Base-by-base conservation (phyloP, 2,888 invertebrate genomes). In the Oegoconia quadripuncta region DNA sequence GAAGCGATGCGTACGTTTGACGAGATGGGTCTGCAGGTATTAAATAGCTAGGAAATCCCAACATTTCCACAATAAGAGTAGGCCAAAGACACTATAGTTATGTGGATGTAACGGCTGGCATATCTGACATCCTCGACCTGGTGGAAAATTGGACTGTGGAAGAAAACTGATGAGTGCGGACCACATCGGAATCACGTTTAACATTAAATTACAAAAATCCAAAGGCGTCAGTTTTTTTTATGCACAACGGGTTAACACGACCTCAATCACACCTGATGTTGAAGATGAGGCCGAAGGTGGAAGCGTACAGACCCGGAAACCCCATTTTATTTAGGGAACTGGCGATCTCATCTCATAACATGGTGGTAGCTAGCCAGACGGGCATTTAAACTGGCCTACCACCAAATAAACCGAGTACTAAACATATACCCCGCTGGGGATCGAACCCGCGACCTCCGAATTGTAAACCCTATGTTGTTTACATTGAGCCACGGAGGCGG, bases 81-180 rank as follows among this genome's bases (percentile, higher is more conserved):
- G 47, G 37, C 0, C 37, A 34, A 2, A 9, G 14, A 2, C 36
- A 43, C 11, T 44, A 39, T 2, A 53, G 47, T 39, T 15, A 17
- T 2, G 41, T 46, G 1, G 46, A 46, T 29, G 18, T 46, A 1
- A 46, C 46, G 2, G 41, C 29, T 1, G 44, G 47, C 25, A 14
- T 36, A 0, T 3, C 7, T 3, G 16, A 34, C 9, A 3, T 44
- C 23, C 32, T 48, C 7, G n/a, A 8, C 3, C 7, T 7, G 2
- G n/a, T 41, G 0, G 16, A 30, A 2, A 28, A 39, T 1, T 48
- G 47, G 42, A 38, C 8, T 3, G 42, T 47, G 1, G 36, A 38
- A 1, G 22, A 28, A 3, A 30, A 25, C 1, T 37, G 9, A 30
- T 26, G 3, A 34, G 25, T 8, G 42, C 46, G 7, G 46, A 46